Evolutionary conservation across 37 sponge, comb jelly and placozoan genomes (phyloP).

Genomic region (Geodia barretti): DNA sequence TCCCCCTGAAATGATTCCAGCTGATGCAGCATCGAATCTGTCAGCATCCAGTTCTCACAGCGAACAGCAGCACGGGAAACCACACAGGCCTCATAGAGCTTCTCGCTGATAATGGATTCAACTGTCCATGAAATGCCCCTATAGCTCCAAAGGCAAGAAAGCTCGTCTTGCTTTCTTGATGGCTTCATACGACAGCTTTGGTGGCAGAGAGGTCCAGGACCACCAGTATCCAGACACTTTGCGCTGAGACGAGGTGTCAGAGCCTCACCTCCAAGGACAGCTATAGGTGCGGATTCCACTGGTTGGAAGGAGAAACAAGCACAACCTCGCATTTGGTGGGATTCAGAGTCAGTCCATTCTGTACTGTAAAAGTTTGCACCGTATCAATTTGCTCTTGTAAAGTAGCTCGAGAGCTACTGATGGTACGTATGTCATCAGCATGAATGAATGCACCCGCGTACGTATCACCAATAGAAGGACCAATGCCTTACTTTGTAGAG

Average conservation of each 20-base stretch:
- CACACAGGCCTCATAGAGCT: slow-evolving; percentile 2
- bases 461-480: not conserved
- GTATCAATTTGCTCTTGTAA: slow-evolving; percentile 1
- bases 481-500: not conserved
- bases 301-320: not conserved
- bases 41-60: slow-evolving; percentile 2
- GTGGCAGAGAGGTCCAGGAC: slow-evolving; percentile 17
- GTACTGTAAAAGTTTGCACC: not conserved
- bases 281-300: not conserved
- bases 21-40: not conserved
- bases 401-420: not conserved
- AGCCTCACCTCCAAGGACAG: not conserved
- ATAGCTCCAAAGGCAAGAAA: slow-evolving; percentile 19
- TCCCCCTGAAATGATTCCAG: slow-evolving; percentile 19
- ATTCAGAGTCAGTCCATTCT: slow-evolving; percentile 6
- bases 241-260: not conserved
- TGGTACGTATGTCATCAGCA: slow-evolving; percentile 21
- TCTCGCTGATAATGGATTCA: slow-evolving; percentile 20
- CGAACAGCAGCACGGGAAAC: not conserved
- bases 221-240: slow-evolving; percentile 27
- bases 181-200: slow-evolving; percentile 7
- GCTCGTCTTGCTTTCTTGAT: slow-evolving; percentile 15
- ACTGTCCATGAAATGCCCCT: slow-evolving; percentile 15
- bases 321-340: slow-evolving; percentile 16
- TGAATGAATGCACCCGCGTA: slow-evolving; percentile 12